These are phyloP conservation scores for Oryctolagus cuniculus DNA, from an alignment of 2,113 vertebrate genomes.

Conservation along the genomic window mOryCun1.1 NC_091434.1:64982001-64982500, in stretches of 20 bases:
- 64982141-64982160: background rate
- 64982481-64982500: too few relatives aligned
- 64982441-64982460: too few relatives aligned
- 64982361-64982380: background rate
- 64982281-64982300: background rate
- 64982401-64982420: constrained; percentile 27
- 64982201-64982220: background rate
- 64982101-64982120: too few relatives aligned
- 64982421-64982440: background rate
- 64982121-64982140: background rate
- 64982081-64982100: too few relatives aligned
- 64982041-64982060: too few relatives aligned
- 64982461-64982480: too few relatives aligned
- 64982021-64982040: too few relatives aligned
- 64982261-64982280: background rate
- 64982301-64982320: background rate
- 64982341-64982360: background rate
- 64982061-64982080: too few relatives aligned
- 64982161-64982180: background rate
- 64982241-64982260: background rate
- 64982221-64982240: background rate
- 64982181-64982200: background rate
- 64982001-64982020: too few relatives aligned
- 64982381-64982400: background rate
- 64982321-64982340: background rate